phyloP scores from a whole-genome alignment of 1,140 invertebrate genomes.

The Cotesia typhae region DNA sequence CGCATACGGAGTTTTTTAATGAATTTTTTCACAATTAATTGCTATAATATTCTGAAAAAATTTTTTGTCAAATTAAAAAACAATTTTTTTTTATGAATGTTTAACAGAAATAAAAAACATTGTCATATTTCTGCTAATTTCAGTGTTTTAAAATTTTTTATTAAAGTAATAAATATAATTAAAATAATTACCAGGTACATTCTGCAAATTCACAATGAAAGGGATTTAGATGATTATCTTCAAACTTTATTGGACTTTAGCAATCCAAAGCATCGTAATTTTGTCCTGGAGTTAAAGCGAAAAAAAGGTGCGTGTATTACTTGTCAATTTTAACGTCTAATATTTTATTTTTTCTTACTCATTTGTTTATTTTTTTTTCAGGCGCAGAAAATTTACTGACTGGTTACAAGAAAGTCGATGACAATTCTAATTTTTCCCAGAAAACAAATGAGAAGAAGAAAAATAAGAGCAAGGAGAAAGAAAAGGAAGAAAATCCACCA shows the following conservation, averaged over 20 bases:
- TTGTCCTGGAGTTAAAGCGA: slow-evolving; percentile 72
- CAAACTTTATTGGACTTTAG: slow-evolving; percentile 72
- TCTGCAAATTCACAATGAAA: slow-evolving; percentile 70
- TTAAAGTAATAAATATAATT: no score
- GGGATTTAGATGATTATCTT: slow-evolving; percentile 77
- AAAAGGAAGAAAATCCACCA: slow-evolving; percentile 47
- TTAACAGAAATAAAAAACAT: no score
- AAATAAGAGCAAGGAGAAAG: slow-evolving; percentile 50
- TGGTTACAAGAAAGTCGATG: slow-evolving; percentile 47
- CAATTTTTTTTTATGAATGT: not conserved
- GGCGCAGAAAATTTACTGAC: slow-evolving; percentile 40
- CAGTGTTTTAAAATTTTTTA: no score
- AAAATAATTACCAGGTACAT: slow-evolving; percentile 65
- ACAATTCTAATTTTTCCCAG: slow-evolving; percentile 29
- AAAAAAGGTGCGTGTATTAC: slow-evolving; percentile 61
- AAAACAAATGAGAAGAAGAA: slow-evolving; percentile 55
- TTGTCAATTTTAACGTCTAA: slow-evolving; percentile 34
- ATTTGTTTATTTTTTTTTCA: slow-evolving; percentile 9
- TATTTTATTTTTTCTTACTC: slow-evolving; percentile 23
- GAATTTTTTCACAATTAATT: no score
- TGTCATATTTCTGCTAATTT: no score
- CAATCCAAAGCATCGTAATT: slow-evolving; percentile 72
- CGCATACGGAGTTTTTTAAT: no score
- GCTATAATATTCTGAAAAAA: no score
- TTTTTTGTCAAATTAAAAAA: not conserved